Evolutionary conservation across 1,140 invertebrate species (phyloP).

Genomic region (Diuraphis noxia): DNA sequence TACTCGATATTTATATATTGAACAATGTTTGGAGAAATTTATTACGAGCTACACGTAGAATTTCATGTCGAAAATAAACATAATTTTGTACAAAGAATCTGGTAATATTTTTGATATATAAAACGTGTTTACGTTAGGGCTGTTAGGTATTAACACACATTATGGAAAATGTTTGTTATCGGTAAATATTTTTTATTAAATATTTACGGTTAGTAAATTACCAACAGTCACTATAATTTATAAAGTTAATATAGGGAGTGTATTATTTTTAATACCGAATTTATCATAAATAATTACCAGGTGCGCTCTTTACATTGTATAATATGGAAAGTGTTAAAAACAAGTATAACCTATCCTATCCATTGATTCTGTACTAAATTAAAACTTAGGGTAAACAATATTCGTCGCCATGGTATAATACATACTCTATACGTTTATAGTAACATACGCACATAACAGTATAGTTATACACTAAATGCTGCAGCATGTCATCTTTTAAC

Average conservation of each 20-base stretch:
- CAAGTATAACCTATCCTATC: neutral
- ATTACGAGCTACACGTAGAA: neutral
- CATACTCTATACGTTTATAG: neutral
- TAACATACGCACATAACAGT: neutral
- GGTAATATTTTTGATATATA: neutral
- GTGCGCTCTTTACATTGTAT: neutral
- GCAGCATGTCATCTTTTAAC: neutral
- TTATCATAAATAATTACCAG: constrained; percentile 19
- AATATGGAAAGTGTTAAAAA: neutral
- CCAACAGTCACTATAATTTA: neutral
- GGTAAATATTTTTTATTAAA: neutral
- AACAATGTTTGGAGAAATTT: neutral
- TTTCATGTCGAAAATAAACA: neutral
- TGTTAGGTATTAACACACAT: neutral
- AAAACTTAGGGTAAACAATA: neutral
- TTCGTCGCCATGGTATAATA: neutral
- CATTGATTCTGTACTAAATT: neutral
- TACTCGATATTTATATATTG: neutral
- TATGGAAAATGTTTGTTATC: neutral
- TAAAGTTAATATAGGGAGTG: neutral
- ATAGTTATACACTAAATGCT: no score
- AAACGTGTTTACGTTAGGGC: neutral
- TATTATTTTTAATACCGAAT: constrained; percentile 3
- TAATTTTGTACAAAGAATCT: neutral
- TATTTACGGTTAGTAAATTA: neutral